Conservation (phyloP, 2,888 invertebrate species). For the Drosophila paramelanica region DNA sequence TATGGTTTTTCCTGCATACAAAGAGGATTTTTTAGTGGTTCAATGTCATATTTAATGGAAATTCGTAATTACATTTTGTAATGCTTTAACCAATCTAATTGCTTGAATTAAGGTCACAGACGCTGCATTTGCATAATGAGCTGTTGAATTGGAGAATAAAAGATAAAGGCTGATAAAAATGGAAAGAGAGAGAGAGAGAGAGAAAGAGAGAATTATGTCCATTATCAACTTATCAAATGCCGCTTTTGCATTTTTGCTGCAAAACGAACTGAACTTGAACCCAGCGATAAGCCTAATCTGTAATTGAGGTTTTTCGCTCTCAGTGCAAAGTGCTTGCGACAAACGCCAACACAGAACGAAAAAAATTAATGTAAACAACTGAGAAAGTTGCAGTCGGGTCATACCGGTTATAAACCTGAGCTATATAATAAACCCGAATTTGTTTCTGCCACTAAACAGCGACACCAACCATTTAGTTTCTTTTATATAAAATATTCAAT, state of each 20-base stretch:
- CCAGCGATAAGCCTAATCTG: constrained; percentile 50
- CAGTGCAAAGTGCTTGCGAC: constrained; percentile 36
- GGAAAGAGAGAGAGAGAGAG: neutral
- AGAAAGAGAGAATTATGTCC: neutral
- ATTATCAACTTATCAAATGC: constrained; percentile 27
- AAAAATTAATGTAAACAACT: neutral
- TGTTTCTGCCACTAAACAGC: too few species aligned
- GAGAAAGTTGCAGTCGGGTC: too few species aligned
- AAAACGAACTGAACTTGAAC: constrained; percentile 50
- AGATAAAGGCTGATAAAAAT: neutral
- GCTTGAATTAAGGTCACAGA: constrained; percentile 21
- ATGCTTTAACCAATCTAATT: constrained; percentile 6
- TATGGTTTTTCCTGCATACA: constrained; percentile 8
- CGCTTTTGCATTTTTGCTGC: constrained; percentile 28
- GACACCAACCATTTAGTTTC: too few species aligned
- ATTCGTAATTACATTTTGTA: constrained; percentile 9
- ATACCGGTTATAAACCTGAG: too few species aligned
- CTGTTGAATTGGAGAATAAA: neutral
- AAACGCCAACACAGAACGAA: neutral
- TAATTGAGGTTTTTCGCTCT: constrained; percentile 21
- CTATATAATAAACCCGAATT: too few species aligned
- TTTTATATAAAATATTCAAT: too few species aligned
- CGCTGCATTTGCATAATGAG: constrained; percentile 40
- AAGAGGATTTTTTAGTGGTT: constrained; percentile 12
- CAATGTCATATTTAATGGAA: constrained; percentile 17